A percentile compares a stretch with the other conserved stretches of the same genome.
These are phyloP conservation scores for Notiomystis cincta DNA, from an alignment of 2,113 vertebrate species.

Conservation along the genomic window DNA sequence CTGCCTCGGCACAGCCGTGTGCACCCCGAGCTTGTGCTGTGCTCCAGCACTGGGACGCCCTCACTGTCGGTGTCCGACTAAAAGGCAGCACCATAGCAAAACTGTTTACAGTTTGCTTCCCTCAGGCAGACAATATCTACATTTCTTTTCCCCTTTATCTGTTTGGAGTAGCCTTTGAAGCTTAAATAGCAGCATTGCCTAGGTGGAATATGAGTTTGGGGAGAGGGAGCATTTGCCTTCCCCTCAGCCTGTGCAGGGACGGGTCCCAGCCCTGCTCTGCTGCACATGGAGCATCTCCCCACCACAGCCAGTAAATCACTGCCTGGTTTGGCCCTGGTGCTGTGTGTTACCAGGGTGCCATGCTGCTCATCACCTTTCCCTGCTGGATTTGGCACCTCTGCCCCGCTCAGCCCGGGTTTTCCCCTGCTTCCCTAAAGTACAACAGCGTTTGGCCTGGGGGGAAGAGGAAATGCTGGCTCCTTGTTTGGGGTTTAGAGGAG, in stretches of 20 bases:
- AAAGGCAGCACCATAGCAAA: neutral
- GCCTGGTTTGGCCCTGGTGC: neutral
- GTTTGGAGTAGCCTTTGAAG: constrained; percentile 35
- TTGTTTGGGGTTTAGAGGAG: neutral
- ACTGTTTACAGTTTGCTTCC: constrained; percentile 15
- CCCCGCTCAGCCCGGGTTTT: fast-evolving
- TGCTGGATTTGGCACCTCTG: neutral
- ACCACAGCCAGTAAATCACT: fast-evolving
- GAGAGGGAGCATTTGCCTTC: neutral
- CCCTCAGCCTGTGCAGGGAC: neutral
- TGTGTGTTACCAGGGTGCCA: neutral
- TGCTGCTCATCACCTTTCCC: neutral
- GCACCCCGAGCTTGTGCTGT: neutral
- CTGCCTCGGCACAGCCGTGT: fast-evolving
- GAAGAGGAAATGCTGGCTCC: fast-evolving
- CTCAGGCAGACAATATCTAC: constrained; percentile 9
- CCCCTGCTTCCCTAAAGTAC: neutral
- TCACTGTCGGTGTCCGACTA: neutral
- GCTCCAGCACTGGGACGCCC: neutral
- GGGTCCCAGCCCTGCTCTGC: neutral
- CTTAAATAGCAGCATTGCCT: neutral
- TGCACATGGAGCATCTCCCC: neutral
- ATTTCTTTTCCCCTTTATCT: constrained; percentile 17
- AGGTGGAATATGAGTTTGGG: neutral
- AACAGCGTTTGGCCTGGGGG: fast-evolving